These are phyloP conservation scores for Mesocricetus auratus DNA, from an alignment of 2,113 vertebrate genomes.

Conservation along the genomic window DNA sequence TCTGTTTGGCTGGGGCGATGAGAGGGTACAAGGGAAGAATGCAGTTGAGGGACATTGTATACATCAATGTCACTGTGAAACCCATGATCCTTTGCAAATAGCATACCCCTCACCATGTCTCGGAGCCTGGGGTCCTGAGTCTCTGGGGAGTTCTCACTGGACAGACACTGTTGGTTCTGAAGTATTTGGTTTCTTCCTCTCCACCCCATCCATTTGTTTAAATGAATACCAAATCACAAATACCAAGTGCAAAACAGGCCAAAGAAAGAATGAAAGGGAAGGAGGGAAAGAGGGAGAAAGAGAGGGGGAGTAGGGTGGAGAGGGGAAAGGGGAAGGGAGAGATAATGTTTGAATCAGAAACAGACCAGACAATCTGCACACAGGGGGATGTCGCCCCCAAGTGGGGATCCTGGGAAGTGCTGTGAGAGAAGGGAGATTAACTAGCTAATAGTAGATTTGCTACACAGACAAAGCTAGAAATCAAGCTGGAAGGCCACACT, in stretches of 20 bases:
- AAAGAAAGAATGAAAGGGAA: neutral
- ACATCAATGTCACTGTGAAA: neutral
- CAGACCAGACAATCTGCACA: neutral
- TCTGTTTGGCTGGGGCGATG: neutral
- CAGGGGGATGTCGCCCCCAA: neutral
- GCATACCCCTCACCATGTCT: too few relatives aligned
- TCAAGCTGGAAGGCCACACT: neutral
- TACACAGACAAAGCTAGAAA: rapidly evolving
- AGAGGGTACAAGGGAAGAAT: neutral
- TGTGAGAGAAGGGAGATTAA: rapidly evolving
- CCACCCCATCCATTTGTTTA: neutral
- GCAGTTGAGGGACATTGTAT: neutral
- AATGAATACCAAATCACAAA: neutral
- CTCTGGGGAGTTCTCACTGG: neutral
- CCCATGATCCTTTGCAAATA: neutral
- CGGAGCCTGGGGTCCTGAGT: neutral
- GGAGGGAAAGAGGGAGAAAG: neutral
- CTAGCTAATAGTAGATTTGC: neutral
- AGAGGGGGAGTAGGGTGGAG: neutral
- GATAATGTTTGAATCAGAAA: neutral
- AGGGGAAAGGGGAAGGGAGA: too few relatives aligned
- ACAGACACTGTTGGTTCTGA: neutral
- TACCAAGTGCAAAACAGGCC: neutral
- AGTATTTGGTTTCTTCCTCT: neutral
- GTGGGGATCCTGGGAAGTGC: neutral